Percentiles rank a stretch among this genome's conserved stretches.
These are phyloP conservation scores for Alouatta palliata DNA, from an alignment of 2,113 vertebrate genomes.

Conservation along the genomic window DNA sequence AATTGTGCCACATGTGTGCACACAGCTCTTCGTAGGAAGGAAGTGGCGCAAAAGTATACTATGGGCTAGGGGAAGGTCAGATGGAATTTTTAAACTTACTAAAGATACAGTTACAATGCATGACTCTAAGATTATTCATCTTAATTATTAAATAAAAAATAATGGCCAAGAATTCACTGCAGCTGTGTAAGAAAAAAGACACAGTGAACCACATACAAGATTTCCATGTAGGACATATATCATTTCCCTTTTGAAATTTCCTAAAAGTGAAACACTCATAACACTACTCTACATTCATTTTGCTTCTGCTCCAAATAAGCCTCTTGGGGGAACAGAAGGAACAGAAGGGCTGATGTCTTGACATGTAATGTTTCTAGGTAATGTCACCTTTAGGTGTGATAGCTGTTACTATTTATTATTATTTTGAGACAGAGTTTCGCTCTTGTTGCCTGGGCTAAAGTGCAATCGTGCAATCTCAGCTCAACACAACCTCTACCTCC, in stretches of 20 bases:
- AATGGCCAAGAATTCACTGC: background rate
- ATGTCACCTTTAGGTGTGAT: background rate
- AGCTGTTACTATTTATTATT: background rate
- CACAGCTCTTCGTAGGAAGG: background rate
- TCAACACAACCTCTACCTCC: too few relatives aligned
- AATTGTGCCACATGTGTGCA: background rate
- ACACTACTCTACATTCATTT: background rate
- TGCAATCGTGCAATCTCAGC: too few relatives aligned
- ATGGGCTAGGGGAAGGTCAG: background rate
- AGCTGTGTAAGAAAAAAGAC: background rate
- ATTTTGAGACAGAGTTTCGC: too few relatives aligned
- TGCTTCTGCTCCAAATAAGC: background rate
- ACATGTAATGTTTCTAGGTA: constrained; percentile 16
- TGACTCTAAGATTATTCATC: background rate
- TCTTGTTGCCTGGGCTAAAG: too few relatives aligned
- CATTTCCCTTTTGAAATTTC: background rate
- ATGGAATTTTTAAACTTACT: background rate
- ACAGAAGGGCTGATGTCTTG: background rate
- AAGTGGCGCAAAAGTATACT: background rate
- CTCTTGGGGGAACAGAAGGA: background rate
- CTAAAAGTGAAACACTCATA: background rate
- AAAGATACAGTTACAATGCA: background rate
- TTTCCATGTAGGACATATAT: fast-evolving
- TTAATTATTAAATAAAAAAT: background rate
- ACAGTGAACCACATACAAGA: background rate